Evolutionary conservation across 1,140 invertebrate genomes (phyloP), one percentile per base, ranked within the genome.

Genomic region (Pseudomyrmex concolor): DNA sequence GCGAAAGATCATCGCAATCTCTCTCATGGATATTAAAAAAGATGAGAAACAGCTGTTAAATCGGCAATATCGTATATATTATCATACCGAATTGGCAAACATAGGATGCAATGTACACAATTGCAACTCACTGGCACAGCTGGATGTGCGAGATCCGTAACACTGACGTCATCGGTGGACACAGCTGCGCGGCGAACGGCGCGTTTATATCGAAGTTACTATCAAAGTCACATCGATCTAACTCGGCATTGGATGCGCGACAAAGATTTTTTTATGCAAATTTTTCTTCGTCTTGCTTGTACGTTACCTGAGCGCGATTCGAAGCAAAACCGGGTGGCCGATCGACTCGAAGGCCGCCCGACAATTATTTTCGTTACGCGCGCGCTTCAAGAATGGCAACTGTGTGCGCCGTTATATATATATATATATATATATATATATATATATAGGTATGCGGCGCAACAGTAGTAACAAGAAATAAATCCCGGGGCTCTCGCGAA

Each of bases 391-490:
- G 59, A 78, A 68, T 59, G 51, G 51, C 43, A 68, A 78, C 63
- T 22, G 64, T 62, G 50, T 51, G 34, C 34, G 5, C 34, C 4
- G 34, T 4, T 34, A 34, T 34, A 34, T 34, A 34, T 34, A 4
- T 34, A 34, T 34, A n/a, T n/a, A n/a, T n/a, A n/a, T n/a, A n/a
- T n/a, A n/a, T n/a, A n/a, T n/a, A n/a, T n/a, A n/a, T n/a, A n/a
- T n/a, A 34, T 34, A 34, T 0, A 34, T 34, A 7, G 5, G 7
- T 50, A 66, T 78, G 64, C 22, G 17, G 7, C 34, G 54, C 59
- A 70, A 78, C 34, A 54, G 48, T 55, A 57, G 74, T 78, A 68
- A 78, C 64, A 78, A 78, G 64, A 78, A 78, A 59, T 68, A 78
- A 78, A 78, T 68, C 63, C 64, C 59, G 63, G 54, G 25, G 63